Percentiles rank a stretch among this genome's conserved stretches.
Evolutionary conservation across 37 sponge, comb jelly and placozoan genomes (phyloP).

Genomic region (Eunapius fragilis): DNA sequence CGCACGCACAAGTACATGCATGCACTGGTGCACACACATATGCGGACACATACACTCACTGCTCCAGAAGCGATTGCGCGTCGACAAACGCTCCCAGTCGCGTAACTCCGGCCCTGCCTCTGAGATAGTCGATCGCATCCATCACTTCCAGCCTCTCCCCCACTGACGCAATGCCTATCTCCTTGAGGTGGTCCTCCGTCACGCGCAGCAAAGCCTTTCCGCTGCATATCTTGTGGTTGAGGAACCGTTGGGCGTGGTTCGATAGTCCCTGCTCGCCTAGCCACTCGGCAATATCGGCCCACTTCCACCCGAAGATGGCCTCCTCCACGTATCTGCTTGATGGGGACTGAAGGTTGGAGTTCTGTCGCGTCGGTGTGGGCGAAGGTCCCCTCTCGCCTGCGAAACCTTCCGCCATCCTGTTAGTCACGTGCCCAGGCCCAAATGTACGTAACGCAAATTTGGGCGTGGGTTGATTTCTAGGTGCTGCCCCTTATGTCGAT

Average conservation of each 20-base stretch:
- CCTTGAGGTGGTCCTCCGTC: slow-evolving; percentile 72
- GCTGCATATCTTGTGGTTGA: slow-evolving; percentile 51
- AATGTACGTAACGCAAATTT: no score
- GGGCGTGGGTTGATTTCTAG: no score
- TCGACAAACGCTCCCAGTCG: slow-evolving; percentile 11
- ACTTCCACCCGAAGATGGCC: neutral
- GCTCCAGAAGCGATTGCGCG: slow-evolving; percentile 24
- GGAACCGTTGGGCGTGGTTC: slow-evolving; percentile 14
- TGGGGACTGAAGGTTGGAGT: neutral
- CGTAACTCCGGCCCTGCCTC: slow-evolving; percentile 46
- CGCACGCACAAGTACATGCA: neutral
- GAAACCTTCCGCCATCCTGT: neutral
- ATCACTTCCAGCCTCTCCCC: slow-evolving; percentile 66
- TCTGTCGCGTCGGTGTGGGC: neutral
- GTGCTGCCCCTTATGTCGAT: no score
- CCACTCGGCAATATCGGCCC: neutral
- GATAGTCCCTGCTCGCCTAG: neutral
- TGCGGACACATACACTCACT: slow-evolving; percentile 33
- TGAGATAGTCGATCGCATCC: slow-evolving; percentile 40
- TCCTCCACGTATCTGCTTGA: neutral
- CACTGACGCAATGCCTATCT: slow-evolving; percentile 65
- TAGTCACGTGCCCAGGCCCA: neutral
- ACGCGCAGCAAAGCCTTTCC: slow-evolving; percentile 52
- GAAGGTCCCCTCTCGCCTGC: neutral
- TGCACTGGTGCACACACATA: neutral